A percentile compares a stretch with the other conserved stretches of the same genome.
Evolutionary conservation across 2,113 vertebrate genomes (phyloP).

Genomic region (Oreochromis tanganicae): DNA sequence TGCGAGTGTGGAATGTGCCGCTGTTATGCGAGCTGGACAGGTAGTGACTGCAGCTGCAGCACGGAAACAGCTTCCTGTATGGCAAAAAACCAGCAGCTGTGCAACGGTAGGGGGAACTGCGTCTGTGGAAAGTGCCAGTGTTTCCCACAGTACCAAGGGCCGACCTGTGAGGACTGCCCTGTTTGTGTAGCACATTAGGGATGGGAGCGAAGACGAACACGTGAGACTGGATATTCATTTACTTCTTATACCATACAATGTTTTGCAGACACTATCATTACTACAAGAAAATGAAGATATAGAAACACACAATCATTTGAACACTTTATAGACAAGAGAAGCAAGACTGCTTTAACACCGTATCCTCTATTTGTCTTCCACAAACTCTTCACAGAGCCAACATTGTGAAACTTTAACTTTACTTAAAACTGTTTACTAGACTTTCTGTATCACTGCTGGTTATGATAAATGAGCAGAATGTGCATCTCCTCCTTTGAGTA

Average conservation of each 20-base stretch:
- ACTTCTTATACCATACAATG: neutral
- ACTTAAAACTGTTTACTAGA: neutral
- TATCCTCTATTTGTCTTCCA: neutral
- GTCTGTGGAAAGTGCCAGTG: constrained; percentile 81
- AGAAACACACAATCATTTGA: neutral
- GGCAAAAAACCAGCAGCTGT: constrained; percentile 76
- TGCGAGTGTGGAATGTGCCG: constrained; percentile 80
- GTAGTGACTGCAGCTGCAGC: constrained; percentile 79
- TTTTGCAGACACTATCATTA: accelerated
- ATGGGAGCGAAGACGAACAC: constrained; percentile 26
- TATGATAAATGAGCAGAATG: neutral
- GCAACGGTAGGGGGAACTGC: constrained; percentile 77
- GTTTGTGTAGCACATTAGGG: constrained; percentile 56
- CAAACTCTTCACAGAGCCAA: neutral
- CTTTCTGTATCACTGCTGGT: neutral
- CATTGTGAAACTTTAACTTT: neutral
- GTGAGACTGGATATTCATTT: neutral
- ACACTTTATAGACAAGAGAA: neutral
- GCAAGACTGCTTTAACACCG: neutral
- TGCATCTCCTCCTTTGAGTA: neutral
- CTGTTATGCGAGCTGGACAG: constrained; percentile 77
- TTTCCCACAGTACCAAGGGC: constrained; percentile 73
- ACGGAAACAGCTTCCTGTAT: constrained; percentile 70
- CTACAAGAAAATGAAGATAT: neutral
- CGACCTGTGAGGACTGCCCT: constrained; percentile 81